phyloP scores from a whole-genome alignment of 1,140 invertebrate species.

The Habropoda laboriosa region DNA sequence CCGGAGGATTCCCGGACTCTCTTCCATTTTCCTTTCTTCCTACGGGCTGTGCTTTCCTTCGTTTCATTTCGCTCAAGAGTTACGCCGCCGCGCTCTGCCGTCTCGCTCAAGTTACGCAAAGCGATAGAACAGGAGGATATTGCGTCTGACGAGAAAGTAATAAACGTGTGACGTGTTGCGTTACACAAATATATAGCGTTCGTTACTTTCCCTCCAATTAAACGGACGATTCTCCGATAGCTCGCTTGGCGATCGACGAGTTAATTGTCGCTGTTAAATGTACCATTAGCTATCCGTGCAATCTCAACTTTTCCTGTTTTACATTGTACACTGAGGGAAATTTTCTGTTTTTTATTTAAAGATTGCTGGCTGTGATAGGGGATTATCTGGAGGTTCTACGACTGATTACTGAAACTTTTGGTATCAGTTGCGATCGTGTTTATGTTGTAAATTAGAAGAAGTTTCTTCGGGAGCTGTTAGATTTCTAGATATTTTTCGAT shows the following conservation, averaged over 20 bases:
- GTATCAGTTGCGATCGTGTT: no score
- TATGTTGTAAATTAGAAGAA: no score
- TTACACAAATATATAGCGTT: background rate
- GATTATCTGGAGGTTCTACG: no score
- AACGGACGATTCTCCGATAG: no score
- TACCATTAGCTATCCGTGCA: no score
- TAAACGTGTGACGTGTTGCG: background rate
- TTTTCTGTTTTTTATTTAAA: background rate
- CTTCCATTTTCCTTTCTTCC: conserved; percentile 36
- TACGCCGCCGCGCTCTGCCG: conserved; percentile 14
- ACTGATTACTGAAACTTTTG: no score
- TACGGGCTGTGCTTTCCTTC: conserved; percentile 27
- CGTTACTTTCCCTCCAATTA: background rate
- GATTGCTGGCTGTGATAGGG: no score
- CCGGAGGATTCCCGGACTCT: conserved; percentile 37
- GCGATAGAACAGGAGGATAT: conserved; percentile 22
- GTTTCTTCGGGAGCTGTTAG: background rate
- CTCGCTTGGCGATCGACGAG: background rate
- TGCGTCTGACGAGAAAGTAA: conserved; percentile 18
- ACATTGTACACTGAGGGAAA: background rate
- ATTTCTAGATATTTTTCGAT: no score
- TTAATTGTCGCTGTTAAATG: no score
- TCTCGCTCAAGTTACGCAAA: conserved; percentile 17
- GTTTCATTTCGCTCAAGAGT: conserved; percentile 55
- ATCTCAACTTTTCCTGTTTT: no score